Conservation (phyloP, 2,888 invertebrate genomes). For the Lasius platythorax region DNA sequence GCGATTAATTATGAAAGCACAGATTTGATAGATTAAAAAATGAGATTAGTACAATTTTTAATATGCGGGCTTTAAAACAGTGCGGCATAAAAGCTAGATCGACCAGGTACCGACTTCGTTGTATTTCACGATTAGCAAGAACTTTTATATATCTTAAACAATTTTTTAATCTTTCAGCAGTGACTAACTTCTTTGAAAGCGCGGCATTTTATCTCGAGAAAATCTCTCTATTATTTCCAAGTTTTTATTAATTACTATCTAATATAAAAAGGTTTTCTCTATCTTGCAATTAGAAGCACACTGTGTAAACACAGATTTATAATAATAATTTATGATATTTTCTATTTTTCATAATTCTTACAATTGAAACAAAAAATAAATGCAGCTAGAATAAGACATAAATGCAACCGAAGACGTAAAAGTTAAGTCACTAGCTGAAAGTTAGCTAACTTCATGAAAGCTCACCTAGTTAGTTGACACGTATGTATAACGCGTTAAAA, state of each 20-base stretch:
- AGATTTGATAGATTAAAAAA: not conserved
- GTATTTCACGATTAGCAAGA: too few relatives aligned
- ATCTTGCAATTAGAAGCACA: too few relatives aligned
- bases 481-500: slow-evolving; percentile 7
- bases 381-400: not conserved
- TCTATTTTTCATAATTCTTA: too few relatives aligned
- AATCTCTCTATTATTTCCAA: not conserved
- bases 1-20: not conserved
- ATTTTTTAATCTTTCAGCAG: not conserved
- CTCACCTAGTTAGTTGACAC: not conserved
- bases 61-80: too few relatives aligned
- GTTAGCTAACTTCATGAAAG: not conserved
- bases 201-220: not conserved
- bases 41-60: too few relatives aligned
- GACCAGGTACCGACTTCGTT: too few relatives aligned
- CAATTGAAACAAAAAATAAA: not conserved
- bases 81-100: too few relatives aligned
- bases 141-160: not conserved
- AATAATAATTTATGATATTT: too few relatives aligned
- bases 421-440: not conserved
- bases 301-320: not conserved
- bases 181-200: not conserved
- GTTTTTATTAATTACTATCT: too few relatives aligned
- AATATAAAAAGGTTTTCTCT: too few relatives aligned
- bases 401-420: not conserved